Evolutionary conservation across 2,888 invertebrate species (phyloP), one percentile per base, ranked within the genome.

Genomic region (Xestia ashworthii): DNA sequence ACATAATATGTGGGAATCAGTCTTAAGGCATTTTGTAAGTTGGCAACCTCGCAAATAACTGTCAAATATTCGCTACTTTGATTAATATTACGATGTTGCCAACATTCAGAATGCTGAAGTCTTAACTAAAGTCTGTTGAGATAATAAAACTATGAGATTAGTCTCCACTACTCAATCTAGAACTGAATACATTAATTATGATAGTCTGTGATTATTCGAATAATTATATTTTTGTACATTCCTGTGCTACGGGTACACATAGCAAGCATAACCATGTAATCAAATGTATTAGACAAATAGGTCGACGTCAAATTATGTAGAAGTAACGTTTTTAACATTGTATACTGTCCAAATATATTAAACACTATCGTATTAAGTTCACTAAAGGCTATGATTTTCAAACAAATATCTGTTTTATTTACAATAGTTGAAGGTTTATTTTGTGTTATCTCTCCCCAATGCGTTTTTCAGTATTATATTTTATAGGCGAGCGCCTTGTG

Each of bases 201-300:
- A 88, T 86, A 89, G 88, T 92, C 95, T 96, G 95, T 96, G 95
- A 95, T 95, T 93, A 90, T 91, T 91, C 90, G 88, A 93, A 92
- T 93, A 93, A 93, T 93, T 93, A 93, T 95, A 96, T 96, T 95
- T 95, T 95, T 95, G 90, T 96, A 96, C 96, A 96, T 96, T 96
- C 96, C 96, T 95, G 90, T 89, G 91, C 91, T 95, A 96, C 96
- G 96, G 96, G 96, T 96, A 94, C 92, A 87, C 84, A 77, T 89
- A 86, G 84, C 76, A 82, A 87, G 72, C 80, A 70, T 78, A 81
- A 82, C 76, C 81, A 76, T 87, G 72, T 83, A 86, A 87, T 82
- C 87, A 87, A 87, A 78, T 88, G 81, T 81, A 75, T 76, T 88
- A 88, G 84, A 78, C 65, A 41, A n/a, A 75, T 87, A 88, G 80